These are phyloP conservation scores for Tupaia chinensis DNA, from an alignment of 2,113 vertebrate genomes.

Conservation along the genomic window DNA sequence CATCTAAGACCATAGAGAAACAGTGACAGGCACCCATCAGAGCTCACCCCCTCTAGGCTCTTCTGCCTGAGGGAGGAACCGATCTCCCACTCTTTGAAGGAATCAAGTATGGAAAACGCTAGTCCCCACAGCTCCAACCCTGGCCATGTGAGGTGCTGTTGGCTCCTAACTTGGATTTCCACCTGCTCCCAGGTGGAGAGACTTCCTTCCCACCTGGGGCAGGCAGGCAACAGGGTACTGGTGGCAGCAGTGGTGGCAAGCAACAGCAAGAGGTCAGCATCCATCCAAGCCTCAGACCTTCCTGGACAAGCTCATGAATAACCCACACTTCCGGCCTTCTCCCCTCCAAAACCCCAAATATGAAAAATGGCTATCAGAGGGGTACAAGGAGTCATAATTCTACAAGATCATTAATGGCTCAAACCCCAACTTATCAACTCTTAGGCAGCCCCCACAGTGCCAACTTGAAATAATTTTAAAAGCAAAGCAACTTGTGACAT, in stretches of 20 bases:
- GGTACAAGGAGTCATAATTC: constrained; percentile 14
- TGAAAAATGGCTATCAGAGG: constrained; percentile 15
- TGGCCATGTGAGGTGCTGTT: neutral
- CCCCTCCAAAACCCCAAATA: constrained; percentile 29
- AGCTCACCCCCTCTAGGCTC: neutral
- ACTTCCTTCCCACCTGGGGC: neutral
- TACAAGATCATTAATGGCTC: constrained; percentile 21
- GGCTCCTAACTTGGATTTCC: neutral
- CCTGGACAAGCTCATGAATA: constrained; percentile 17
- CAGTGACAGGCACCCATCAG: neutral
- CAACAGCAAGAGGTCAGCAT: neutral
- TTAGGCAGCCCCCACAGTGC: constrained; percentile 61
- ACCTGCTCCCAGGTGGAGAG: neutral
- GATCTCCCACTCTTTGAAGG: neutral
- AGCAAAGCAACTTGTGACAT: constrained; percentile 78
- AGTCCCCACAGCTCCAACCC: neutral
- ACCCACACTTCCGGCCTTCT: constrained; percentile 23
- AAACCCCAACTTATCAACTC: constrained; percentile 41
- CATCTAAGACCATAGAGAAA: neutral
- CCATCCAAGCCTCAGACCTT: neutral
- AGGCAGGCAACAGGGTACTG: neutral
- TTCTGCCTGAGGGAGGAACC: neutral
- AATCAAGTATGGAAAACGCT: neutral
- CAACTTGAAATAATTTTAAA: constrained; percentile 73
- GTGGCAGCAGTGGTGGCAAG: neutral